Evolutionary conservation across 2,888 invertebrate genomes (phyloP), one percentile per base, ranked within the genome.

Genomic region (Dicranocentrus wangi): DNA sequence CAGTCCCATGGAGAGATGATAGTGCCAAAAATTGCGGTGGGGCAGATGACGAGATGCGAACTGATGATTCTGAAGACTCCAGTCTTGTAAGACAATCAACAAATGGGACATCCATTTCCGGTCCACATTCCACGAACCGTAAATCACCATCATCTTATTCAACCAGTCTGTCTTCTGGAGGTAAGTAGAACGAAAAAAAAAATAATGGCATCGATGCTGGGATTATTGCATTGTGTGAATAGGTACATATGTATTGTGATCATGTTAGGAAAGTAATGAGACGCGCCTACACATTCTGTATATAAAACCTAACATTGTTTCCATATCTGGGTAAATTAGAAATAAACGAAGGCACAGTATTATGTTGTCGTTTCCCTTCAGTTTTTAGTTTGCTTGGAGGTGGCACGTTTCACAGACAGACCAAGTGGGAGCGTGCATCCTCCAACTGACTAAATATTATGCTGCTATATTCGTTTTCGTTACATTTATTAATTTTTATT

Each of bases 1-100:
- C 83, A 78, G 65, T 86, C 70, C 82, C 85, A 10, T 84, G 82
- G 84, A 78, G 80, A 69, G 81, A 81, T 60, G 83, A 76, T 47
- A 80, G 80, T 80, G 80, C 80, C 80, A 80, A 80, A 80, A 69
- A 55, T 60, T 79, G 79, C 58, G 78, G 65, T 63, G 65, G 76
- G 47, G 58, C 15, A 17, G 71, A 55, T 25, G 55, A 47, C 25
- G 66, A 60, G 39, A 58, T 47, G 25, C 66, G 79, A 60, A 66
- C 79, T 51, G 82, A 76, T 65, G 80, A 82, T 21, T 65, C 79
- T 51, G 32, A 61, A 61, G 61, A 61, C 32, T 61, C 61, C 17
- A 61, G 61, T 53, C 61, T 71, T 27, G 53, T 66, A 61, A 81
- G 84, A 84, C 84, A 84, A 84, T 84, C 84, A 84, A 51, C 72